Base-by-base conservation (phyloP, 1,140 invertebrate genomes). In the Bombus superbus region DNA sequence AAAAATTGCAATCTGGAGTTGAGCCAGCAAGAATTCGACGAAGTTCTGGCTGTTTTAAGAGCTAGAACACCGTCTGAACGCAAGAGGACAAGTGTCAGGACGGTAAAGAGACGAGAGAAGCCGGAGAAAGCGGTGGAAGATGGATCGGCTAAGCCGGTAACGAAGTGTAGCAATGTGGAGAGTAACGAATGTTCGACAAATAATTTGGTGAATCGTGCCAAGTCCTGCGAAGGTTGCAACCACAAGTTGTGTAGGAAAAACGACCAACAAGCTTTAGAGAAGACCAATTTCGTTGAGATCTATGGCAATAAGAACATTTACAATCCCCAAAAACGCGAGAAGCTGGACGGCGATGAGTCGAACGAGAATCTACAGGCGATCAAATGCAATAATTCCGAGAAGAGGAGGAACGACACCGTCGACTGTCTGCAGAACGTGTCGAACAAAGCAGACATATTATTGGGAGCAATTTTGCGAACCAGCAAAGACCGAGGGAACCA, bases 401-500 rank as follows among this genome's bases (percentile, higher is more conserved):
- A 72, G 53, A 57, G 81, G 25, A 35, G 57, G 35, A 85, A 76
- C 64, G 82, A 75, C 1, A 32, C 86, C 3, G 57, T 83, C 10
- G 92, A 92, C 18, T 88, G 88, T 66, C 59, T 93, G 53, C 89
- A 92, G 11, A 93, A 92, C 28, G 92, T 90, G 2, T 92, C 92
- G 1, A 95, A 95, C 88, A 96, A 96, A 85, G 95, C 95, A n/a
- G 95, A 96, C 76, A 92, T 96, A 79, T 80, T 96, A 57, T 86
- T 96, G 68, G 95, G 95, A 69, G 96, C 96, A 5, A 96, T 96
- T 62, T 91, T 96, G 81, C 92, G 96, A 40, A 94, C 93, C 1
- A 95, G 91, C 13, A 90, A 88, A 11, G 93, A 94, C 10, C 86
- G 92, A 32, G 93, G 93, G 42, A 78, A 69, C 28, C 62, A 87